phyloP scores from a whole-genome alignment of 2,888 invertebrate genomes.

The Odontocolon sp. region DNA sequence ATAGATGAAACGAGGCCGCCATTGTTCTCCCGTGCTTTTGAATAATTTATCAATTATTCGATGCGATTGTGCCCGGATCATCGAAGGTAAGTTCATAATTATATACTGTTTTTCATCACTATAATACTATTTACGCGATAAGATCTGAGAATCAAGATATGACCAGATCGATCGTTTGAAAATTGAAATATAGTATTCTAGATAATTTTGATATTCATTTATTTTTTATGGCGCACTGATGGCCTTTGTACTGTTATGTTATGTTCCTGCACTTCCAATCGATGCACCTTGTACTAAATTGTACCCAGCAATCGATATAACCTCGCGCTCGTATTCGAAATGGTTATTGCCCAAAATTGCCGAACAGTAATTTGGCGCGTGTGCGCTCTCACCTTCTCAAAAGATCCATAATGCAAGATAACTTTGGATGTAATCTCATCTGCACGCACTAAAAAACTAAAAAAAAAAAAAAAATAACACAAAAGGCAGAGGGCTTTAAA shows the following conservation, averaged over 20 bases:
- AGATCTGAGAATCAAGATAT: background rate
- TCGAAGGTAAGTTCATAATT: too few relatives aligned
- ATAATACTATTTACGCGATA: too few relatives aligned
- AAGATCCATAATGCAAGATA: constrained; percentile 34
- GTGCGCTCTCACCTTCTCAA: constrained; percentile 1
- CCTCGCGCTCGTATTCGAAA: constrained; percentile 41
- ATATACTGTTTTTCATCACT: too few relatives aligned
- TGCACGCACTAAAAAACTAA: background rate
- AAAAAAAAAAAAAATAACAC: background rate
- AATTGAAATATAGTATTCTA: background rate
- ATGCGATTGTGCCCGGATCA: constrained; percentile 24
- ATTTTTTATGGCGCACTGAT: background rate
- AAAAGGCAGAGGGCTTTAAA: background rate
- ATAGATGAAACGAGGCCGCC: constrained; percentile 66
- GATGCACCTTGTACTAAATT: background rate
- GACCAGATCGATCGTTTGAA: background rate
- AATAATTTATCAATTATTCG: constrained; percentile 70
- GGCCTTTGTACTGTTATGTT: background rate
- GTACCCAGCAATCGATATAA: constrained; percentile 18
- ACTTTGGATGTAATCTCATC: constrained; percentile 30
- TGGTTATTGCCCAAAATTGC: constrained; percentile 58
- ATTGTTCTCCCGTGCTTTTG: constrained; percentile 69
- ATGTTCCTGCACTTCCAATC: constrained; percentile 15
- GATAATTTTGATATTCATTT: background rate
- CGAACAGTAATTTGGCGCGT: constrained; percentile 44